Conservation (phyloP, 2,888 invertebrate species). For the Phyto melanocephala region DNA sequence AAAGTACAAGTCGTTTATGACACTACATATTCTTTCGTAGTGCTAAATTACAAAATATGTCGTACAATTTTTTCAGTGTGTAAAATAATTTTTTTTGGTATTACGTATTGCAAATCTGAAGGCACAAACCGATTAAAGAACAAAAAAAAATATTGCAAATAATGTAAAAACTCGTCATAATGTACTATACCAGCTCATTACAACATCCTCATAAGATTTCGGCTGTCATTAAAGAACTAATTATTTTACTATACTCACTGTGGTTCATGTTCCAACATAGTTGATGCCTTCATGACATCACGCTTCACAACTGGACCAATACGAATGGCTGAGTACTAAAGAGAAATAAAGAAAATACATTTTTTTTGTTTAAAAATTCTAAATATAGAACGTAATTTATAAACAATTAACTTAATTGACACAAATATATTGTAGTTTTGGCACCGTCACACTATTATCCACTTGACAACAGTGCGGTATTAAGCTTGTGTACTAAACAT, state of each 20-base stretch:
- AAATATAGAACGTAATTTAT: slow-evolving; percentile 34
- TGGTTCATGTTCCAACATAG: slow-evolving; percentile 98
- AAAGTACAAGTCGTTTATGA: too few relatives aligned
- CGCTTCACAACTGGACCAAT: slow-evolving; percentile 99
- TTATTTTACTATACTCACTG: slow-evolving; percentile 83
- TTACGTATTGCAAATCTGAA: too few relatives aligned
- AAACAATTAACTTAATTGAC: slow-evolving; percentile 53
- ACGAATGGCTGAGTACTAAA: slow-evolving; percentile 97
- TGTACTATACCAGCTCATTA: too few relatives aligned
- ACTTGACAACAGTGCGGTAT: slow-evolving; percentile 55
- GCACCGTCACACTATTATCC: slow-evolving; percentile 29
- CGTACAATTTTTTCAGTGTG: too few relatives aligned
- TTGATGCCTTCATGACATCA: slow-evolving; percentile 99
- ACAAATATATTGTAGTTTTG: slow-evolving; percentile 46
- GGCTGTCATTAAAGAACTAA: not conserved
- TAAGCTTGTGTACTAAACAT: not conserved
- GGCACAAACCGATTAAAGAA: too few relatives aligned
- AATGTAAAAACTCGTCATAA: too few relatives aligned
- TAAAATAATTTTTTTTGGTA: too few relatives aligned
- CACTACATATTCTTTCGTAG: too few relatives aligned
- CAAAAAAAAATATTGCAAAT: too few relatives aligned
- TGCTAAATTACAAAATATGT: too few relatives aligned
- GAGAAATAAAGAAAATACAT: slow-evolving; percentile 67
- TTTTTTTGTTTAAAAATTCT: slow-evolving; percentile 26
- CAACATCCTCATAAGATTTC: not conserved